Base-by-base conservation (phyloP, 2,113 vertebrate species). In the Oxyruncus cristatus region DNA sequence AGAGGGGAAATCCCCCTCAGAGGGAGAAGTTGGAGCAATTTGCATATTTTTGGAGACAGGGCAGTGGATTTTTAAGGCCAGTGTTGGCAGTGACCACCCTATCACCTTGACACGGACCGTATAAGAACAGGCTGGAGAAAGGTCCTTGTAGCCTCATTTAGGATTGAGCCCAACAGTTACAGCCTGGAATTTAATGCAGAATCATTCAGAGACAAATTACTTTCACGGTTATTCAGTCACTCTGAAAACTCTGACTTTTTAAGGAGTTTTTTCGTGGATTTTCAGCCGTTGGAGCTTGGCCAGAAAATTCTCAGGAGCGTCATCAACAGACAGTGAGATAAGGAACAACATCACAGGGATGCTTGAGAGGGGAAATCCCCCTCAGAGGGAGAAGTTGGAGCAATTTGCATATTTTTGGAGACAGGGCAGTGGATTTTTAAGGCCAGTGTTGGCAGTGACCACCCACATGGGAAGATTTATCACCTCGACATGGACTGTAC, bases 401-500 rank as follows among this genome's bases (percentile, higher is more conserved):
- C 12, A 37, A 55, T 27, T 6, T 20, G 46, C 5, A 3, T 44
- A 53, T 61, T 74, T 67, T 42, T 0, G 18, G 55, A 71, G 84
- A 33, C 11, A 32, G 16, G 59, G 39, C 17, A 71, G 17, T 11
- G 27, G 33, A 14, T 65, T 87, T 89, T 65, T 71, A 35, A 59
- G 66, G 44, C 5, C 42, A 35, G 5, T 68, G 18, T n/a, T 18
- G 46, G 44, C 14, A 22, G 58, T 42, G 92, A 44, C 78, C 89
- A 88, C 30, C 41, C 62, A n/a, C 39, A 35, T 75, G 62, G 44
- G 28, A 66, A 78, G 78, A 96, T 88, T 88, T 68, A 85, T 78
- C 71, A 58, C 35, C 33, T 55, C 2, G 1, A 73, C 55, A 21
- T 0, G 11, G 53, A 55, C 41, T 1, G 3, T 20, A 85, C 39